phyloP scores from a whole-genome alignment of 1,140 invertebrate genomes.

The Nautilus pompilius region DNA sequence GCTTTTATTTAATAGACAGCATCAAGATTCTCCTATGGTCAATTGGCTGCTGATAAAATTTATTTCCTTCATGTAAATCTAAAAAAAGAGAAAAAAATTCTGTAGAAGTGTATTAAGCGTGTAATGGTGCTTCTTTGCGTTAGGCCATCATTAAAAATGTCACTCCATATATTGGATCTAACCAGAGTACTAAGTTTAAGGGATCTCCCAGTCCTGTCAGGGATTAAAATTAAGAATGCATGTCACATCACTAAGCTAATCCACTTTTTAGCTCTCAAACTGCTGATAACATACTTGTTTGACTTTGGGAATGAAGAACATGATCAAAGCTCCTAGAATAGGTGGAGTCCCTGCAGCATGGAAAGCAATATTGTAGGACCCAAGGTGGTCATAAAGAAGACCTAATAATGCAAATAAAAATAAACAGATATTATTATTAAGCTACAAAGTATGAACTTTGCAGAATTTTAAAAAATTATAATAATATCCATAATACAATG shows the following conservation, averaged over 20 bases:
- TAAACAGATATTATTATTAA: not conserved
- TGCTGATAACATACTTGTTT: slow-evolving; percentile 42
- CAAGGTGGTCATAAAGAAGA: slow-evolving; percentile 57
- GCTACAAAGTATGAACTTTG: not conserved
- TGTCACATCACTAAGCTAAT: not conserved
- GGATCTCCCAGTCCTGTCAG: not conserved
- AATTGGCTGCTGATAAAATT: no score
- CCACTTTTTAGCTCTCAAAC: not conserved
- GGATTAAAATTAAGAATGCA: not conserved
- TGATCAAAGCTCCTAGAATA: slow-evolving; percentile 71
- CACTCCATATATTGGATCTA: not conserved
- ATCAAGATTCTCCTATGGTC: no score
- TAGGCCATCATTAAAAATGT: not conserved
- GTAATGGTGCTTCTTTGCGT: not conserved
- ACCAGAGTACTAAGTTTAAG: not conserved
- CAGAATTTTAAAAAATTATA: not conserved
- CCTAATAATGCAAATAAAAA: slow-evolving; percentile 52
- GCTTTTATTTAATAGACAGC: no score
- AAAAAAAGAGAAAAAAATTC: not conserved
- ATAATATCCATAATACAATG: no score
- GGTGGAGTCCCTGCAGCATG: slow-evolving; percentile 80
- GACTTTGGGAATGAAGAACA: slow-evolving; percentile 70
- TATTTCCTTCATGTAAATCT: no score
- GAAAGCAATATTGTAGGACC: slow-evolving; percentile 74
- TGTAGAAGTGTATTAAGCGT: not conserved